Percentiles rank a stretch among this genome's conserved stretches.
phyloP scores from a whole-genome alignment of 2,113 vertebrate species.

The Misgurnus anguillicaudatus region DNA sequence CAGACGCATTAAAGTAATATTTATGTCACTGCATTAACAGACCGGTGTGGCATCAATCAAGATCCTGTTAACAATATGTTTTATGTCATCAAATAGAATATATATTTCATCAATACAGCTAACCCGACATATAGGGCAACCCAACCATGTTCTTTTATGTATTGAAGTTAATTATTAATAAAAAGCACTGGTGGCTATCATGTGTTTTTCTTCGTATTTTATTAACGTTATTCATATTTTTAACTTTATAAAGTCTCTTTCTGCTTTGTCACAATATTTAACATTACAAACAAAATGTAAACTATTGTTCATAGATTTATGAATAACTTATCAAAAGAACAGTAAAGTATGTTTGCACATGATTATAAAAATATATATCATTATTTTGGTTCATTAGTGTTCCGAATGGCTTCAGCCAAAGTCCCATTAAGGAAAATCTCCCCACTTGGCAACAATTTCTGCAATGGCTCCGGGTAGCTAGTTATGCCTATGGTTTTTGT shows the following conservation, averaged over 20 bases:
- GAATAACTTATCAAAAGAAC: neutral
- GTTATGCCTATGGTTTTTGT: too few species aligned
- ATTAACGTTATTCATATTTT: neutral
- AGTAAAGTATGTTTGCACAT: neutral
- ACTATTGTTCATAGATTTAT: too few species aligned
- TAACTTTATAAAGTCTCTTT: too few species aligned
- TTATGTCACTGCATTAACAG: neutral
- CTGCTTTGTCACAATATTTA: too few species aligned
- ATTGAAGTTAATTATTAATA: slow-evolving; percentile 6
- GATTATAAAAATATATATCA: neutral
- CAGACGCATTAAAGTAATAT: neutral
- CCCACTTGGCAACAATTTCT: too few species aligned
- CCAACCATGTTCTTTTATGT: neutral
- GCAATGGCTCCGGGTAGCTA: too few species aligned
- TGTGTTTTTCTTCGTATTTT: neutral
- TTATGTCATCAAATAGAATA: neutral
- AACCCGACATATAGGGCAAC: neutral
- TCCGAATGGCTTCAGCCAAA: too few species aligned
- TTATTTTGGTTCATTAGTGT: too few species aligned
- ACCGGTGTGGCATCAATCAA: slow-evolving; percentile 3
- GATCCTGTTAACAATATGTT: slow-evolving; percentile 8
- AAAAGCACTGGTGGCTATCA: neutral
- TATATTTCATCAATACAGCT: slow-evolving; percentile 10
- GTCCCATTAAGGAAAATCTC: too few species aligned
- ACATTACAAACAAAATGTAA: too few species aligned